Percentiles rank a stretch among this genome's conserved stretches.
Evolutionary conservation across 2,888 invertebrate genomes (phyloP).

Genomic region (Ichneumoninae sp.): DNA sequence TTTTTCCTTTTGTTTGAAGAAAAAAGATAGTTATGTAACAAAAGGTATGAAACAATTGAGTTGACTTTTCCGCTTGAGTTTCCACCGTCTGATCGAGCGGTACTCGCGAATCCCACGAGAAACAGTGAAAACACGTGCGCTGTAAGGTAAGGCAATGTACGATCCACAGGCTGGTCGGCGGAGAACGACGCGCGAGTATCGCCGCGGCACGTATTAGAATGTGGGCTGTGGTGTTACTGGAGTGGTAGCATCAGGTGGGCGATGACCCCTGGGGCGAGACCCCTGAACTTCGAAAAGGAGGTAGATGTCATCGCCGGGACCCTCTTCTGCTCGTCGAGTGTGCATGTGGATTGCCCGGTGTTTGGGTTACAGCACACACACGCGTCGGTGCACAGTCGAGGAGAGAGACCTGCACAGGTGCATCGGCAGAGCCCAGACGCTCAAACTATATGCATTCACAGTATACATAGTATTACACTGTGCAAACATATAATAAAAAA

Average conservation of each 20-base stretch:
- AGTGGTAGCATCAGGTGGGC: slow-evolving; percentile 73
- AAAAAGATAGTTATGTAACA: neutral
- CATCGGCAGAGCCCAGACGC: neutral
- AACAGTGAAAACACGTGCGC: neutral
- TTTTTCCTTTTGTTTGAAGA: neutral
- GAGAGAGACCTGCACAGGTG: neutral
- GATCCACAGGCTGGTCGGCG: neutral
- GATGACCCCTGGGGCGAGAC: slow-evolving; percentile 64
- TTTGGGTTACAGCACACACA: neutral
- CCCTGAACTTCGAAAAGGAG: slow-evolving; percentile 50
- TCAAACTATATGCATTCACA: neutral
- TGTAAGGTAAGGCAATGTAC: slow-evolving; percentile 2
- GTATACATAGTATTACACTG: neutral
- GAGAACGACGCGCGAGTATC: neutral
- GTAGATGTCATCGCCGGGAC: slow-evolving; percentile 46
- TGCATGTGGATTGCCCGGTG: slow-evolving; percentile 5
- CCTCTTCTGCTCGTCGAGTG: slow-evolving; percentile 30
- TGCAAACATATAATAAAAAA: neutral
- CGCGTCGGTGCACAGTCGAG: slow-evolving; percentile 31
- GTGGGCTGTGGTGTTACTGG: slow-evolving; percentile 53
- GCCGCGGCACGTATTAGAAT: slow-evolving; percentile 37
- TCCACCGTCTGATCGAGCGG: slow-evolving; percentile 3
- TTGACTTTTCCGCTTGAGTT: neutral
- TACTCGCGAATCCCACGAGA: neutral
- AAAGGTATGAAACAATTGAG: neutral